Evolutionary conservation across 2,888 invertebrate species (phyloP).

Genomic region (Caenorhabditis macrosperma): DNA sequence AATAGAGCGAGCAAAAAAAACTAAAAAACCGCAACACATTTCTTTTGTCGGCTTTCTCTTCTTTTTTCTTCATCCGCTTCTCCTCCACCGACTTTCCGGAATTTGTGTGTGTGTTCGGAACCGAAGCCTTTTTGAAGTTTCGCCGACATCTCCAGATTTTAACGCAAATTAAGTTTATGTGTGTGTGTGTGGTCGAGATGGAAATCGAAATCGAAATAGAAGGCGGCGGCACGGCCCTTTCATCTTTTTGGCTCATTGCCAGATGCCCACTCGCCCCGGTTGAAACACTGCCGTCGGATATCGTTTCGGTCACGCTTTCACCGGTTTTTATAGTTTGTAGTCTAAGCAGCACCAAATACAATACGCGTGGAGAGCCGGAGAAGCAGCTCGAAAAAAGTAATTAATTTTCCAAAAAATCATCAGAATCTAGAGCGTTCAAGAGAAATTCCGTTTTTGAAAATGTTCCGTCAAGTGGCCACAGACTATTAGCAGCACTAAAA

Average conservation of each 20-base stretch:
- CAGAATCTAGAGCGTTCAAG: no score
- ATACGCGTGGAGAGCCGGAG: no score
- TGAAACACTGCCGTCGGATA: slow-evolving; percentile 1
- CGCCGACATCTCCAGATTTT: background rate
- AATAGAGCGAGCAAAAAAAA: background rate
- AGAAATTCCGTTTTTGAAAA: no score
- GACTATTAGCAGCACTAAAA: no score
- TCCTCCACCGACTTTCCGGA: no score
- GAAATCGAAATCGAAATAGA: slow-evolving; percentile 12
- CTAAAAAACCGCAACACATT: background rate
- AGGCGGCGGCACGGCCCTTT: slow-evolving; percentile 19
- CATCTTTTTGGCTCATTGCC: slow-evolving; percentile 13
- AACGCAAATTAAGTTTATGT: slow-evolving; percentile 37
- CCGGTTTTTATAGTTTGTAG: background rate
- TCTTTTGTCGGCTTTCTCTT: slow-evolving; percentile 6
- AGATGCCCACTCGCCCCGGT: slow-evolving; percentile 6
- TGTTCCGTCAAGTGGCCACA: no score
- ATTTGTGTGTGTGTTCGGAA: background rate
- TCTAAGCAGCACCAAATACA: no score
- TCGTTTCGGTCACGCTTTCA: no score
- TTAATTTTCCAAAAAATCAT: no score
- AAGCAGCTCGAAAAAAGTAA: no score
- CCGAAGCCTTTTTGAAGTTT: slow-evolving; percentile 27
- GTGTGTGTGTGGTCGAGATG: slow-evolving; percentile 29
- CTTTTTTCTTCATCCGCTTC: background rate